Evolutionary conservation across 1,140 invertebrate genomes (phyloP), one percentile per base, ranked within the genome.

Genomic region (Eumaeus atala): DNA sequence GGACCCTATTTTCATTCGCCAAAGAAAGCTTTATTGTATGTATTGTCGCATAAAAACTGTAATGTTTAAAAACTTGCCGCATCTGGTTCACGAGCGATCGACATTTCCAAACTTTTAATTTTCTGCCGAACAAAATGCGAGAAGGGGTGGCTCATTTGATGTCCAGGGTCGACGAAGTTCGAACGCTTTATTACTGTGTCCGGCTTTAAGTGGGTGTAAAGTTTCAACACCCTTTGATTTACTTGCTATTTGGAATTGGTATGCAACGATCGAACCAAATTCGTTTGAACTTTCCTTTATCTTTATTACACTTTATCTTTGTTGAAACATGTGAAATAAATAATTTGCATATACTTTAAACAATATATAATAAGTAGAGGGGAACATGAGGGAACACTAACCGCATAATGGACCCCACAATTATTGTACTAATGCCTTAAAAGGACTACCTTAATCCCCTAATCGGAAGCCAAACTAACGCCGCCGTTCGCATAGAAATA

Each of bases 161-260:
- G 83, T 84, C 79, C 80, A 84, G 75, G 72, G 72, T 77, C 70
- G 76, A 65, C 66, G 78, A 84, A 84, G 79, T 83, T 87, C 81
- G 78, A 77, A 80, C 79, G 78, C 75, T 87, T 87, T 87, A 87
- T 84, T 84, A 87, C 83, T 75, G 77, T 84, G 83, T 84, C 83
- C 81, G 81, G 81, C 76, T 84, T 84, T 87, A 87, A 87, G 83
- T 87, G 81, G 83, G 83, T 87, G 81, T 84, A 84, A 84, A 87
- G 81, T 87, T 87, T 84, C 83, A 84, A 84, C 83, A 84, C 83
- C 83, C 83, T 87, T 84, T 84, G 83, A 84, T 87, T 84, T 84
- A 87, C 81, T 84, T 82, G 67, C 76, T 66, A 62, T 70, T 67
- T 69, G 71, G 57, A 75, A 74, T 80, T 74, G 70, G 74, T 79